Base-by-base conservation (phyloP, 2,113 vertebrate species). In the Tenebrosternarchus preto region DNA sequence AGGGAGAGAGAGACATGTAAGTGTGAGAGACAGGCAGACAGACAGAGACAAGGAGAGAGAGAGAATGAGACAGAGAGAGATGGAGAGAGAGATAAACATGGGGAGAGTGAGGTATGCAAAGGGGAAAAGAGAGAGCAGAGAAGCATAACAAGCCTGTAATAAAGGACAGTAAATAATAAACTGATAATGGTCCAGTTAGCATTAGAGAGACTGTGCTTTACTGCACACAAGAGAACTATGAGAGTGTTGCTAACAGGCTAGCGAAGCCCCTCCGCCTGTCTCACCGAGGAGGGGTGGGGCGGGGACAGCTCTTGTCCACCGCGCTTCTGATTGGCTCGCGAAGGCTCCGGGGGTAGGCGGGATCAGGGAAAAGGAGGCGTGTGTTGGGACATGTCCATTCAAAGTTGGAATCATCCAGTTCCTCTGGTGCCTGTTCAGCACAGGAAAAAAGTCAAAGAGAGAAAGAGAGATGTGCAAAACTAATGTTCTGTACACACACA, bases 341-440 rank as follows among this genome's bases (percentile, higher is more conserved):
- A 59, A 99, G 94, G 82, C 94, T 97, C 12, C 94, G 95, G 55
- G 98, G 97, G 86, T 94, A 99, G 89, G 96, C 88, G 0, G 98
- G 98, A 76, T 99, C 98, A 43, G 97, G 96, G 86, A 98, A 99
- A 17, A 99, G 94, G 77, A 99, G 95, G 86, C 95, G 97, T 16
- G 97, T 98, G 91, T 99, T 99, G 0, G 98, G 98, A 88, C 98
- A 99, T 31, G 95, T 97, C 97, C 97, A 99, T 29, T 99, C 97
- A 70, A 98, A 99, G 85, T 98, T 99, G 33, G 95, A 96, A 90
- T 99, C 97, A 0, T 99, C 98, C 83, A 98, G 88, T 86, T 98
- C 96, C n/a, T 89, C 90, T 17, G 86, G 81, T 2, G 85, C 83
- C 92, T 92, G 76, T 33, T 24, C 25, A 57, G 12, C 53, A 8